phyloP scores from a whole-genome alignment of 2,797 vertebrate species.

The Lacerta bilineata region DNA sequence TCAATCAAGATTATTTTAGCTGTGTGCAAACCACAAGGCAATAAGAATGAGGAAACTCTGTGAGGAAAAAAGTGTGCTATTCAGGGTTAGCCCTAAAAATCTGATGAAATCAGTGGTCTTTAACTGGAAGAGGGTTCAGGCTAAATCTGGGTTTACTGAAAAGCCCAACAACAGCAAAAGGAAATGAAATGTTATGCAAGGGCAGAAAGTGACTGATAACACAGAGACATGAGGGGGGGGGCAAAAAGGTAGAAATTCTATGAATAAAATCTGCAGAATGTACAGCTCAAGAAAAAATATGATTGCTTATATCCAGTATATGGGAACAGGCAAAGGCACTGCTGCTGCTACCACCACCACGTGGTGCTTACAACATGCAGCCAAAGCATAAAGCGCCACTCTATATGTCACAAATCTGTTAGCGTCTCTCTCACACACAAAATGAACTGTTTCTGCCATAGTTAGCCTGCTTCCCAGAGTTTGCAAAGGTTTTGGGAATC shows the following conservation, averaged over 20 bases:
- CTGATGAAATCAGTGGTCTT: not conserved
- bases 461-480: no score
- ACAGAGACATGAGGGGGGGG: not conserved
- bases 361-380: not conserved
- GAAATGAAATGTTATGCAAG: not conserved
- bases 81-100: not conserved
- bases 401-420: no score
- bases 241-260: not conserved
- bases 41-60: not conserved
- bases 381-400: no score
- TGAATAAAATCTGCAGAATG: not conserved
- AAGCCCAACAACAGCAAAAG: not conserved
- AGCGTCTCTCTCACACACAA: no score
- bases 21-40: not conserved
- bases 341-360: not conserved
- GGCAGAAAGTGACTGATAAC: not conserved
- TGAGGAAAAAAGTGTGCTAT: not conserved
- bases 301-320: not conserved
- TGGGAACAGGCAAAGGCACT: not conserved
- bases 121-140: not conserved
- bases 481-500: no score
- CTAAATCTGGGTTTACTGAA: constrained; percentile 2
- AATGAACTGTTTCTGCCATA: no score
- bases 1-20: constrained; percentile 30
- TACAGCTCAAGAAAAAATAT: not conserved